Conservation (phyloP, 2,888 invertebrate genomes). For the Mythimna loreyi region DNA sequence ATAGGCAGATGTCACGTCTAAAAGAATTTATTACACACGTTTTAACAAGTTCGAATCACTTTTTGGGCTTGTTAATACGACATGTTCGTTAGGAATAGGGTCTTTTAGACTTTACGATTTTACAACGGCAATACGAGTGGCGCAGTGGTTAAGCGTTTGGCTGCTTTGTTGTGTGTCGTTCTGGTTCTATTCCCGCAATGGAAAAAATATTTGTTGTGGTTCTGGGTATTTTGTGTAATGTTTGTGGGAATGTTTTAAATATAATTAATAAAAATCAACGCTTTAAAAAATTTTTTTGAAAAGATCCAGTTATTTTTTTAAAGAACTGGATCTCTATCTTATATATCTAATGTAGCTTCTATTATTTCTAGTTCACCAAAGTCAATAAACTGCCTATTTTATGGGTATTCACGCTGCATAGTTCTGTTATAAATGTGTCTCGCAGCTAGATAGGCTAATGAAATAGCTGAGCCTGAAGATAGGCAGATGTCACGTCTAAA, state of each 20-base stretch:
- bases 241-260: too few species aligned
- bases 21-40: slow-evolving; percentile 60
- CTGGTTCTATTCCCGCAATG: too few species aligned
- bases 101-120: slow-evolving; percentile 51
- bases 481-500: slow-evolving; percentile 54
- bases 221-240: too few species aligned
- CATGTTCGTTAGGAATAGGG: slow-evolving; percentile 32
- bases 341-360: background rate
- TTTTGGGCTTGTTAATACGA: slow-evolving; percentile 52
- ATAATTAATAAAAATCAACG: too few species aligned
- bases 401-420: slow-evolving; percentile 8
- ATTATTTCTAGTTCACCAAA: slow-evolving; percentile 13
- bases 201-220: too few species aligned
- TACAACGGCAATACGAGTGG: background rate
- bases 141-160: too few species aligned
- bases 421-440: slow-evolving; percentile 30
- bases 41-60: slow-evolving; percentile 56
- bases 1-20: slow-evolving; percentile 54
- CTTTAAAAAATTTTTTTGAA: too few species aligned
- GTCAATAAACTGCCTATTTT: slow-evolving; percentile 10
- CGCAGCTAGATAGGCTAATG: slow-evolving; percentile 55
- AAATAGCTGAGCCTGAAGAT: slow-evolving; percentile 50
- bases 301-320: too few species aligned
- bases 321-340: too few species aligned
- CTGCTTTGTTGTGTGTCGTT: too few species aligned